phyloP scores from a whole-genome alignment of 2,113 vertebrate species.

The Paradoxurus hermaphroditus region DNA sequence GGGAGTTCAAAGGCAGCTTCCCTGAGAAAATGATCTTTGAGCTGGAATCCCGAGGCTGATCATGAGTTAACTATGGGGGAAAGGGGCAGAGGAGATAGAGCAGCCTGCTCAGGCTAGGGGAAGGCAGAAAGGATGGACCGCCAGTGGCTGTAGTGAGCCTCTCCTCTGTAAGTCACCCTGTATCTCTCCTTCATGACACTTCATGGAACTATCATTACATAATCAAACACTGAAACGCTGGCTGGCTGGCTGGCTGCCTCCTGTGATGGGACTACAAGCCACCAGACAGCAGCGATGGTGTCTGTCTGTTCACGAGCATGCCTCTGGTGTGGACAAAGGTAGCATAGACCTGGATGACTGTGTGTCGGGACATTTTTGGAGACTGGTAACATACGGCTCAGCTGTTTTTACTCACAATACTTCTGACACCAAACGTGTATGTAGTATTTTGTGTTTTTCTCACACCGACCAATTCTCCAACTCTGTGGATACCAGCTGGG shows the following conservation, averaged over 20 bases:
- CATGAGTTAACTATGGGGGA: background rate
- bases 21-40: background rate
- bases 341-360: background rate
- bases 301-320: background rate
- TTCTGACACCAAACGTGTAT: background rate
- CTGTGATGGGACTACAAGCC: background rate
- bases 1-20: background rate
- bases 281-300: background rate
- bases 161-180: background rate
- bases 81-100: background rate
- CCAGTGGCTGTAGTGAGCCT: background rate
- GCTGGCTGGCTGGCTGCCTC: background rate
- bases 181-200: background rate
- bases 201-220: background rate
- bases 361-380: background rate
- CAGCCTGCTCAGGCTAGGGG: background rate
- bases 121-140: background rate
- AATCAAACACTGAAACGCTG: background rate
- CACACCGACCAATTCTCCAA: background rate
- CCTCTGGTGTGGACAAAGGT: background rate
- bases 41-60: background rate
- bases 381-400: background rate
- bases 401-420: background rate
- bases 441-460: background rate
- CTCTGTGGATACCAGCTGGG: background rate